Evolutionary conservation across 2,888 invertebrate genomes (phyloP).

Genomic region (Drosophila yooni): DNA sequence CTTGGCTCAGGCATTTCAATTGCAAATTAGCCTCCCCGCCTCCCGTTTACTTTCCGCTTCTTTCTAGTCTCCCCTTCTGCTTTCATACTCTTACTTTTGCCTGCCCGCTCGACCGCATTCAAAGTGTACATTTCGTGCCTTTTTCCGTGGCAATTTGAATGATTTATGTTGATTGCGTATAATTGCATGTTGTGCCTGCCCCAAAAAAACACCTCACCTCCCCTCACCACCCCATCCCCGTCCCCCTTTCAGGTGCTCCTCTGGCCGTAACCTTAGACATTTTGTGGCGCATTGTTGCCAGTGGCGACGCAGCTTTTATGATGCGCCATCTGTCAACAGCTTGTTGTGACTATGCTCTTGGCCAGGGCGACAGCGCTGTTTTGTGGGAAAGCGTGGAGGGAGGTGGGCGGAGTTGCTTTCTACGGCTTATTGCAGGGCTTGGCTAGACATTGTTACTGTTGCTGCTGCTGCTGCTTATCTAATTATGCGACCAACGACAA

Average conservation of each 20-base stretch:
- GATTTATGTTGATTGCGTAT: conserved; percentile 80
- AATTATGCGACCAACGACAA: conserved; percentile 63
- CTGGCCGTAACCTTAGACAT: conserved; percentile 66
- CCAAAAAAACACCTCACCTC: conserved; percentile 4
- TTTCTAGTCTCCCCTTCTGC: background rate
- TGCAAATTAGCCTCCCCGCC: conserved; percentile 69
- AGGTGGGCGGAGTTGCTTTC: background rate
- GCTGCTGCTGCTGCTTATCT: conserved; percentile 62
- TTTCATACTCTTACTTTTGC: background rate
- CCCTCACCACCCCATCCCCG: background rate
- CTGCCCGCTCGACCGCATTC: conserved; percentile 34
- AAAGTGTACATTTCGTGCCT: conserved; percentile 62
- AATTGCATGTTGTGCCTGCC: conserved; percentile 73
- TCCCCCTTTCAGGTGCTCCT: conserved; percentile 29
- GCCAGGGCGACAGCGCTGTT: background rate
- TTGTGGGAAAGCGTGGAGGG: background rate
- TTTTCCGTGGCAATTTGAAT: conserved; percentile 73
- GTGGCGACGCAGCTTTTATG: conserved; percentile 66
- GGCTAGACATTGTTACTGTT: conserved; percentile 50
- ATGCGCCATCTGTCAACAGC: conserved; percentile 80
- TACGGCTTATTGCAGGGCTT: conserved; percentile 29
- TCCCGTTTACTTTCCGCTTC: background rate
- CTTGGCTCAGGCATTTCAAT: conserved; percentile 73
- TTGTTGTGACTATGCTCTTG: conserved; percentile 60
- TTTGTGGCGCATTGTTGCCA: conserved; percentile 61